Conservation (phyloP, 2,888 invertebrate genomes). For the Aphidius colemani region DNA sequence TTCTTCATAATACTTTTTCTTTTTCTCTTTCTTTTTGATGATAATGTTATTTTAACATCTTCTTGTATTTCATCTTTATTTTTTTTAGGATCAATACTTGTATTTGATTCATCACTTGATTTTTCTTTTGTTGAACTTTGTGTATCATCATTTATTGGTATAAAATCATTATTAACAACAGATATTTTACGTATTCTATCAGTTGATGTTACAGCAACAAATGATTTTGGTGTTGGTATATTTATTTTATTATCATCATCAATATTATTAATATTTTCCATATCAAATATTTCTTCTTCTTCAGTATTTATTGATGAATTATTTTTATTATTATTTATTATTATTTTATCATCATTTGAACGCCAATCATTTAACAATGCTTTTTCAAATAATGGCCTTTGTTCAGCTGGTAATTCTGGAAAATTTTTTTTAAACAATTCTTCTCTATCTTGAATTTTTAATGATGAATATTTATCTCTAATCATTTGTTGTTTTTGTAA, state of each 20-base stretch:
- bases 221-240: constrained; percentile 56
- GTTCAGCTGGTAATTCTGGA: constrained; percentile 54
- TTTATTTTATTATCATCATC: constrained; percentile 59
- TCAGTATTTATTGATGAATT: neutral
- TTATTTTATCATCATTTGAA: constrained; percentile 44
- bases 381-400: constrained; percentile 65
- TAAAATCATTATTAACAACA: constrained; percentile 67
- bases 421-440: constrained; percentile 57
- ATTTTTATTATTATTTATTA: constrained; percentile 19
- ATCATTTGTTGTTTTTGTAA: constrained; percentile 56
- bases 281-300: constrained; percentile 71
- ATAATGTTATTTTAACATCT: constrained; percentile 59
- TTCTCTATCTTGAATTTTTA: constrained; percentile 55
- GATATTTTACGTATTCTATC: constrained; percentile 68
- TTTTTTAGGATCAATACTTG: constrained; percentile 50
- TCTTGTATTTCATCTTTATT: constrained; percentile 57
- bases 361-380: constrained; percentile 62
- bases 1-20: constrained; percentile 80
- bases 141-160: constrained; percentile 63
- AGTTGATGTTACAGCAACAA: constrained; percentile 63
- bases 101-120: constrained; percentile 50
- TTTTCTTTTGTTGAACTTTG: constrained; percentile 47
- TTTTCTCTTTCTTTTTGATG: constrained; percentile 75
- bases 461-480: constrained; percentile 54
- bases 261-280: constrained; percentile 69